Conservation (phyloP, 2,888 invertebrate species). For the Operophtera brumata region DNA sequence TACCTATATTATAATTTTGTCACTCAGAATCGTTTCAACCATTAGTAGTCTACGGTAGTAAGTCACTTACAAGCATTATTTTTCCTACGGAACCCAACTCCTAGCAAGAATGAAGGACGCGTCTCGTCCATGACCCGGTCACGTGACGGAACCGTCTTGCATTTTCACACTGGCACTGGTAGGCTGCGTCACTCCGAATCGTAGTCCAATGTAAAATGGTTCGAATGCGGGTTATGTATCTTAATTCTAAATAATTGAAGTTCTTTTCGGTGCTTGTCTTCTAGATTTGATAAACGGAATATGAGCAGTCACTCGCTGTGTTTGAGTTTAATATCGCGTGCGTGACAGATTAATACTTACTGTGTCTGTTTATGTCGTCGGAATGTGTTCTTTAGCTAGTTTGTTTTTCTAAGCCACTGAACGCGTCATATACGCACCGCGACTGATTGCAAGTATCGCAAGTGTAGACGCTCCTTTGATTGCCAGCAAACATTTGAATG, state of each 20-base stretch:
- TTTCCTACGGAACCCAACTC: constrained; percentile 19
- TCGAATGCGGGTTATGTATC: neutral
- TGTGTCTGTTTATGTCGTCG: neutral
- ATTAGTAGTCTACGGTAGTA: no score
- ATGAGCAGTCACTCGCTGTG: neutral
- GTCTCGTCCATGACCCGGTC: constrained; percentile 58
- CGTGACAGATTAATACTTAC: neutral
- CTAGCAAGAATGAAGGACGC: constrained; percentile 47
- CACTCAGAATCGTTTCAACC: no score
- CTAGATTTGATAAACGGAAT: neutral
- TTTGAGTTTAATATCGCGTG: neutral
- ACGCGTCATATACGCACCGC: constrained; percentile 14
- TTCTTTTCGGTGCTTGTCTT: neutral
- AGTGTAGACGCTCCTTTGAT: constrained; percentile 15
- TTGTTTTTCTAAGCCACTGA: neutral
- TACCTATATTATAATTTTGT: no score
- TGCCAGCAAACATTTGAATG: constrained; percentile 12
- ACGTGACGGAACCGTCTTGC: constrained; percentile 58
- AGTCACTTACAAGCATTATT: no score
- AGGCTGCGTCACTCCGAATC: neutral
- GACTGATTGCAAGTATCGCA: constrained; percentile 12
- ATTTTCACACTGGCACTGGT: constrained; percentile 14
- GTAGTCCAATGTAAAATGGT: neutral
- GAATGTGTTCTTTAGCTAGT: neutral
- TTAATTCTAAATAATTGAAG: no score